phyloP scores from a whole-genome alignment of 2,797 vertebrate species.

The Notamacropus eugenii region DNA sequence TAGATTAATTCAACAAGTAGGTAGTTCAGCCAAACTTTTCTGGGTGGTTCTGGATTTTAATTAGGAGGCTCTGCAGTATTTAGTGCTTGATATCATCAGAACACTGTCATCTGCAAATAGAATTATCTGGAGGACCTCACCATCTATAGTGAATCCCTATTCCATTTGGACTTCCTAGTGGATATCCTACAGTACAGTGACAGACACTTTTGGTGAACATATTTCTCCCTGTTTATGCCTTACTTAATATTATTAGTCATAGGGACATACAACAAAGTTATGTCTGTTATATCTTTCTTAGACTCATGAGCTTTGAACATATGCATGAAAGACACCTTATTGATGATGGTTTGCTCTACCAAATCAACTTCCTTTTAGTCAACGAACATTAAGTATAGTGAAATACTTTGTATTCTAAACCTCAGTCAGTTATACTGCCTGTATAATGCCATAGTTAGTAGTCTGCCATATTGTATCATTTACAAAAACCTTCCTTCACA shows the following conservation, averaged over 20 bases:
- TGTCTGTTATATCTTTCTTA: neutral
- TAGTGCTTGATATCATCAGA: neutral
- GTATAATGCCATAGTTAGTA: neutral
- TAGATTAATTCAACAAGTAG: neutral
- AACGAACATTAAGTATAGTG: neutral
- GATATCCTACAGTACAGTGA: neutral
- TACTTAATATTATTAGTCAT: neutral
- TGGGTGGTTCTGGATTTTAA: neutral
- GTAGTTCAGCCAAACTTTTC: neutral
- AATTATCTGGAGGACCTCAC: neutral
- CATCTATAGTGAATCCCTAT: neutral
- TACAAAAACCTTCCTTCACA: neutral
- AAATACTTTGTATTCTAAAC: neutral
- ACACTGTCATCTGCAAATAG: neutral
- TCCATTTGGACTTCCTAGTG: neutral
- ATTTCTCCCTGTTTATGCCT: neutral
- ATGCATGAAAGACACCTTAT: neutral
- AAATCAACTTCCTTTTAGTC: neutral
- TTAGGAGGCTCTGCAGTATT: neutral
- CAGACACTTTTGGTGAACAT: neutral
- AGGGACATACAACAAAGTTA: neutral
- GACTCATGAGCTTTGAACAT: neutral
- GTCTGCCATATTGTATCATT: neutral
- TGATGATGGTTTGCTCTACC: neutral
- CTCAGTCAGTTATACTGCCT: neutral